Percentiles rank a stretch among this genome's conserved stretches.
Conservation (phyloP, 2,888 invertebrate species). For the Hypolimnas misippus region DNA sequence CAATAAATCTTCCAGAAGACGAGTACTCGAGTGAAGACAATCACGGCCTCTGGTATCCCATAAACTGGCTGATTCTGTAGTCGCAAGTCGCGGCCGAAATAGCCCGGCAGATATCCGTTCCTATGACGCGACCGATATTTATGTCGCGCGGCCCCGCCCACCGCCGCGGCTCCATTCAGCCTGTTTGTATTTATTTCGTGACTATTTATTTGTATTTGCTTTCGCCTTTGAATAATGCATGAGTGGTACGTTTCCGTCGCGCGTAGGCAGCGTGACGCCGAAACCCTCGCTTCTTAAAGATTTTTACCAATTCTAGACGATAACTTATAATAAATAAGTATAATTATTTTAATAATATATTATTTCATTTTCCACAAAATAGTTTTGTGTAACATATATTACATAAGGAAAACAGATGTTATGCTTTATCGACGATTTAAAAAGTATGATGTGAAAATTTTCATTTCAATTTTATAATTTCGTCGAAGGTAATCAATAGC, state of each 20-base stretch:
- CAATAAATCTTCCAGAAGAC: background rate
- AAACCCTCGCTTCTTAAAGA: conserved; percentile 16
- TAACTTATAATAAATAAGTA: background rate
- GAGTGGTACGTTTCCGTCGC: conserved; percentile 81
- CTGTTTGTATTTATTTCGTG: conserved; percentile 83
- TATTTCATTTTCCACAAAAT: background rate
- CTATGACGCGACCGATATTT: conserved; percentile 81
- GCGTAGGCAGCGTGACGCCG: conserved; percentile 84
- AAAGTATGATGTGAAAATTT: background rate
- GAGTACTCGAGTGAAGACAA: background rate
- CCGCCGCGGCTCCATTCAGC: conserved; percentile 80
- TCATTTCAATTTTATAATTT: background rate
- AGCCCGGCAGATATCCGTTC: conserved; percentile 73
- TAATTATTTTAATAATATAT: background rate
- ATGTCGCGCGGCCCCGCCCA: conserved; percentile 81
- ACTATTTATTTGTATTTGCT: conserved; percentile 84
- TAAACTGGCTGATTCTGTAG: conserved; percentile 42
- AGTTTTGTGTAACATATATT: background rate
- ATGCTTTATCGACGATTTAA: background rate
- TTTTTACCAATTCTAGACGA: conserved; percentile 10
- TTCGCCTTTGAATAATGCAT: conserved; percentile 82
- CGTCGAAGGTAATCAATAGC: conserved; percentile 1
- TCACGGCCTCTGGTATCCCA: conserved; percentile 17
- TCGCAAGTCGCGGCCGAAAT: conserved; percentile 63
- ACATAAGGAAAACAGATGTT: background rate